Conservation (phyloP, 2,113 vertebrate species). For the Apteryx mantelli region DNA sequence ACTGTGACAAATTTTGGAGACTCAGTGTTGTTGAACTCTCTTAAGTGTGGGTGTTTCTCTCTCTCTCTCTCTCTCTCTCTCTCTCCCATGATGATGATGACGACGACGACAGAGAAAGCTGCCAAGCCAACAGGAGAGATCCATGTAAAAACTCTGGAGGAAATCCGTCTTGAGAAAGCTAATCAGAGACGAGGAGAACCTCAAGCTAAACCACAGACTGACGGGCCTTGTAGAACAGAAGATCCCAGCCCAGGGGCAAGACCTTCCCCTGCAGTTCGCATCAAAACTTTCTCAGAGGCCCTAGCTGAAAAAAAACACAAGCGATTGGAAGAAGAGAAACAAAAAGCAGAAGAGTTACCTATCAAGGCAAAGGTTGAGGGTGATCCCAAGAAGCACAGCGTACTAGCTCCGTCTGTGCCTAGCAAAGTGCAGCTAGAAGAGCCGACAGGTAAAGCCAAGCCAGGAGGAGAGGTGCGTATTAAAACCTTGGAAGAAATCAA, state of each 20-base stretch:
- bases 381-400: slow-evolving; percentile 41
- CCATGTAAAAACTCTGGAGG: slow-evolving; percentile 90
- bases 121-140: slow-evolving; percentile 78
- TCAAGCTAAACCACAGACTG: slow-evolving; percentile 39
- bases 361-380: slow-evolving; percentile 22
- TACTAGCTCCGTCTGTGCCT: rapidly evolving
- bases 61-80: not conserved
- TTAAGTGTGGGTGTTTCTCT: not conserved
- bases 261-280: not conserved
- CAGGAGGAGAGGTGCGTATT: slow-evolving; percentile 76
- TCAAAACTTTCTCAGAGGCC: slow-evolving; percentile 83
- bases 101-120: slow-evolving; percentile 52
- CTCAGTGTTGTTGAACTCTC: rapidly evolving
- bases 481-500: slow-evolving; percentile 96
- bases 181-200: slow-evolving; percentile 72
- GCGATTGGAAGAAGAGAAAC: slow-evolving; percentile 72
- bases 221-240: slow-evolving; percentile 21
- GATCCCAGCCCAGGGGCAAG: slow-evolving; percentile 50
- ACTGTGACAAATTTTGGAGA: not conserved
- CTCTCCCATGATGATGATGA: not conserved
- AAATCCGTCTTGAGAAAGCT: slow-evolving; percentile 90
- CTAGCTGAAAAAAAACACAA: slow-evolving; percentile 82
- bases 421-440: slow-evolving; percentile 59
- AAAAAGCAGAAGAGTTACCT: slow-evolving; percentile 41
- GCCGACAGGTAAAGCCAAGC: not conserved